Evolutionary conservation across 2,888 invertebrate species (phyloP).

Genomic region (Lamproptera curius): DNA sequence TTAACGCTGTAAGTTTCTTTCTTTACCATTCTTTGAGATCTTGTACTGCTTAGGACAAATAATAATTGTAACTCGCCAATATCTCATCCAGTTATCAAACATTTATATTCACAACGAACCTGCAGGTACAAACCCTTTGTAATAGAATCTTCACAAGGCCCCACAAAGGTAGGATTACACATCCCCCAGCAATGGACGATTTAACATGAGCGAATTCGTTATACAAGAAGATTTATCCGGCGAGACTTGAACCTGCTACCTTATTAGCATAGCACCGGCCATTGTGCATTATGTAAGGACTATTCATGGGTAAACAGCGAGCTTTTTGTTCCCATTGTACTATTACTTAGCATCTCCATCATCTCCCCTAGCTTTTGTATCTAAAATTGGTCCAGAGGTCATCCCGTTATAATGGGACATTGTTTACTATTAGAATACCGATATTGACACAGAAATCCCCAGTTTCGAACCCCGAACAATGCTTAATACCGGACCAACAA

Average conservation of each 20-base stretch:
- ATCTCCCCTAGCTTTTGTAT: slow-evolving; percentile 66
- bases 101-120: neutral
- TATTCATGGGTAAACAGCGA: slow-evolving; percentile 78
- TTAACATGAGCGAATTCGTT: slow-evolving; percentile 76
- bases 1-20: too few species aligned
- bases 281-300: slow-evolving; percentile 66
- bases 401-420: slow-evolving; percentile 50
- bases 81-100: neutral
- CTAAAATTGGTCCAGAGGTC: slow-evolving; percentile 64
- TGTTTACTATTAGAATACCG: slow-evolving; percentile 55
- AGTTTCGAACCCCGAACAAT: slow-evolving; percentile 37
- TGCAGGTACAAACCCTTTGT: neutral
- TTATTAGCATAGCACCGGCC: slow-evolving; percentile 65
- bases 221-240: slow-evolving; percentile 73
- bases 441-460: slow-evolving; percentile 33
- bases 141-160: slow-evolving; percentile 1
- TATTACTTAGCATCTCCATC: slow-evolving; percentile 65
- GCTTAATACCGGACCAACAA: slow-evolving; percentile 53
- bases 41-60: too few species aligned
- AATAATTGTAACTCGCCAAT: neutral
- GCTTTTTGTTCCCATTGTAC: slow-evolving; percentile 70
- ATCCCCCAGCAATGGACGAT: slow-evolving; percentile 65
- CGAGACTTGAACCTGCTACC: slow-evolving; percentile 73
- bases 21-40: too few species aligned
- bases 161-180: slow-evolving; percentile 48